Evolutionary conservation across 2,888 invertebrate genomes (phyloP).

Genomic region (Stegana nigrithorax): DNA sequence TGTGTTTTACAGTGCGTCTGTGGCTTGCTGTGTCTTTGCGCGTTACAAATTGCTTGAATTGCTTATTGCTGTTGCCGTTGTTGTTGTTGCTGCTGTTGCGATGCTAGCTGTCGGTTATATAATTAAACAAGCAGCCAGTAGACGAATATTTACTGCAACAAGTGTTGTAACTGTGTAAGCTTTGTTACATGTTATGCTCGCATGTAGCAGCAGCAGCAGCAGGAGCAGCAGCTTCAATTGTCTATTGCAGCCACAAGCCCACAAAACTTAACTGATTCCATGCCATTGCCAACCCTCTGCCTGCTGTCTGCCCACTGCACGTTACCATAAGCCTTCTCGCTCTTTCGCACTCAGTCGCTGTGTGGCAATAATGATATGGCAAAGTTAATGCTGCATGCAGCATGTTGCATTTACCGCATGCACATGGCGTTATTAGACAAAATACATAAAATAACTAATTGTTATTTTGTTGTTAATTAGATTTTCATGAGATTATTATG

Average conservation of each 20-base stretch:
- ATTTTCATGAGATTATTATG: neutral
- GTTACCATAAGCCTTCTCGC: neutral
- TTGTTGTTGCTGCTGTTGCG: constrained; percentile 24
- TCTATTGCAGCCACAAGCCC: neutral
- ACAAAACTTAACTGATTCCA: no score
- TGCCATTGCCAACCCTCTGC: no score
- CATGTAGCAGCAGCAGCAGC: no score
- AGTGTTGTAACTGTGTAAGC: neutral
- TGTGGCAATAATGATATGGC: constrained; percentile 41
- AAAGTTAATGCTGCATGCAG: constrained; percentile 42
- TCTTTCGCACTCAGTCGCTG: constrained; percentile 5
- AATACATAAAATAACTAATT: constrained; percentile 14
- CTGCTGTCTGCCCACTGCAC: neutral
- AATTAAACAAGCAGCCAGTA: constrained; percentile 19
- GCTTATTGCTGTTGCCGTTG: constrained; percentile 28
- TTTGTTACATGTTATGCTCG: no score
- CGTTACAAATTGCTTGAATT: constrained; percentile 20
- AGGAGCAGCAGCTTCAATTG: constrained; percentile 6
- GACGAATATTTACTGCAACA: constrained; percentile 30
- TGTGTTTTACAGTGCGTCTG: neutral
- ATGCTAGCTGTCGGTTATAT: constrained; percentile 47
- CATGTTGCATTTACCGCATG: constrained; percentile 44
- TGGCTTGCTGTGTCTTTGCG: neutral
- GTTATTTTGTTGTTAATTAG: constrained; percentile 20
- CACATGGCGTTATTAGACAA: constrained; percentile 35